Base-by-base conservation (phyloP, 2,797 vertebrate genomes). In the Botia kubotai region DNA sequence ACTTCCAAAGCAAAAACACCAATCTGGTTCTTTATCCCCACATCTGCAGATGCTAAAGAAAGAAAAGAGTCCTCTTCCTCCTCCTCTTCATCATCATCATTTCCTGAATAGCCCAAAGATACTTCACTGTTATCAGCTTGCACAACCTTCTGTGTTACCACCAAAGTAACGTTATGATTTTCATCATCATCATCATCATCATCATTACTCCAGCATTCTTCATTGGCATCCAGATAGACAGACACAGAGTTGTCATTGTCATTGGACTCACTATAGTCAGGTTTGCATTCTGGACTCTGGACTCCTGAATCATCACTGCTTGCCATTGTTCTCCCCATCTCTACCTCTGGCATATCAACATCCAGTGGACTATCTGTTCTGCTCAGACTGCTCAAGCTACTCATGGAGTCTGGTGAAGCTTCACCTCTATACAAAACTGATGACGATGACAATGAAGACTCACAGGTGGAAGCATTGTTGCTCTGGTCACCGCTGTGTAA, bases 401-500 rank as follows among this genome's bases (percentile, higher is more conserved):
- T 79, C 48, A 88, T 63, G 1, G 90, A 82, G 81, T 93, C 87
- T 1, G 90, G 87, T 72, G 91, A 85, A 0, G 80, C 84, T 65
- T 86, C 83, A 0, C 84, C 90, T 84, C 89, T 19, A 83, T 88
- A 2, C 21, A 86, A 89, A 0, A 88, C 89, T 0, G 86, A 92
- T 0, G 87, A 88, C 10, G 83, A 89, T 0, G 89, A 92, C 1
- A 86, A 85, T 1, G 90, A 90, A 1, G 88, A 92, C 23, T 89
- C 23, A 0, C 86, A 16, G 52, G 36, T 46, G 2, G 89, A 93
- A 7, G 89, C 88, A 52, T 95, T 96, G 53, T 93, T 93, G 67
- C 95, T 94, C 84, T 91, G 91, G 86, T 95, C 93, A 16, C 89
- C 91, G 2, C 36, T 55, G 82, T 90, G 87, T n/a, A 96, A 88